Evolutionary conservation across 2,113 vertebrate genomes (phyloP), one percentile per base, ranked within the genome.

Genomic region (Poecilia latipinna): DNA sequence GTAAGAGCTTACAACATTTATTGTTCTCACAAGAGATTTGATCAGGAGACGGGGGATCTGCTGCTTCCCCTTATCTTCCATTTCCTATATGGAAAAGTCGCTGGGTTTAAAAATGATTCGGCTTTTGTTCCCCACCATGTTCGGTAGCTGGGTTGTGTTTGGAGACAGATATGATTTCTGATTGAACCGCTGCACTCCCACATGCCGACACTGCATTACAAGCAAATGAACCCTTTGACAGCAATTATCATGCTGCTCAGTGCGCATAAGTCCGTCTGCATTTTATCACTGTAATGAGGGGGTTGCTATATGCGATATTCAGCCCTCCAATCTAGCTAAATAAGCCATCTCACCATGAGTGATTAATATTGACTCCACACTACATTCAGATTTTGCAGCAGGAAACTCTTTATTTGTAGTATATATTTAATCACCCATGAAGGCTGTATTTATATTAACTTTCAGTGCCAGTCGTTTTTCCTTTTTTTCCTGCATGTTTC

Each of bases 311-410:
- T 68, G 70, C 22, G 77, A 37, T 42, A 68, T 82, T 86, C 83
- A 89, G 85, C 87, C 84, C 75, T n/a, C 24, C 8, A 78, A 80
- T 82, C 65, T 65, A 64, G 66, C 74, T 66, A 63, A 84, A 72
- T 88, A 78, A 75, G 44, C 76, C 65, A 65, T 61, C 24, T 70
- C 33, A 33, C 61, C 4, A 19, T 35, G 68, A 78, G 62, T 64
- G 48, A 29, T 24, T 12, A 48, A 61, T 73, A 89, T 88, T 81
- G 86, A 90, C 85, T 44, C 8, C 10, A 54, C 39, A 57, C 71
- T 77, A 44, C 31, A 54, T 54, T 13, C 24, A 85, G 6, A 73
- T 61, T 75, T 83, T 68, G 1, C 63, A 61, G 44, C 61, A 44
- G 57, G 31, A 69, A 61, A 63, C n/a, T 54, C 39, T 65, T 74